Evolutionary conservation across 2,797 vertebrate species (phyloP).

Genomic region (Helarctos malayanus): DNA sequence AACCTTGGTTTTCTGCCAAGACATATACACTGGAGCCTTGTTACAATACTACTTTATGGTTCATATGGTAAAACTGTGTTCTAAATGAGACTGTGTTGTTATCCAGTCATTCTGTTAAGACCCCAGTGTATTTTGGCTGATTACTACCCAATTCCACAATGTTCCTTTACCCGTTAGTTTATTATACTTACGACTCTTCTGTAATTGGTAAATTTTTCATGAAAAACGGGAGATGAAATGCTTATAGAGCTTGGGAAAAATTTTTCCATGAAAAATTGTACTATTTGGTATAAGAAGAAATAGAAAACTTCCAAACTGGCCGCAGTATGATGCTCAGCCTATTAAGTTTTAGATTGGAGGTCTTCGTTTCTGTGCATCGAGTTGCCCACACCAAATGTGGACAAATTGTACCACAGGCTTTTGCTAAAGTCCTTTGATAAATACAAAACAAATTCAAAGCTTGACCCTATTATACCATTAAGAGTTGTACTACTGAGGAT

Average conservation of each 20-base stretch:
- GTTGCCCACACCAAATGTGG: neutral
- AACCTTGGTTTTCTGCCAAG: conserved; percentile 55
- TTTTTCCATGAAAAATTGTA: neutral
- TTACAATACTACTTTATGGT: neutral
- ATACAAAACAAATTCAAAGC: conserved; percentile 8
- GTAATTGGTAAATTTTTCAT: conserved; percentile 24
- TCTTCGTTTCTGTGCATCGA: neutral
- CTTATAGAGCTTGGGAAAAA: neutral
- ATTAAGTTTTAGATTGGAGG: neutral
- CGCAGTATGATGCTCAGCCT: neutral
- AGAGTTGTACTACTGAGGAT: conserved; percentile 4
- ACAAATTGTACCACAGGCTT: neutral
- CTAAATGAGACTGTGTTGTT: conserved; percentile 33
- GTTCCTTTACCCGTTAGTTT: neutral
- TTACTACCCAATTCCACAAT: conserved; percentile 1
- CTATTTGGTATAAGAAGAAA: conserved; percentile 3
- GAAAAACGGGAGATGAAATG: conserved; percentile 27
- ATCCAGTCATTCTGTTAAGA: conserved; percentile 27
- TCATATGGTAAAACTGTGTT: neutral
- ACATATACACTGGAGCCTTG: conserved; percentile 43
- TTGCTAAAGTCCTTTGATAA: neutral
- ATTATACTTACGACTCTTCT: neutral
- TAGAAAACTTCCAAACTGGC: conserved; percentile 30
- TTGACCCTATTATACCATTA: neutral
- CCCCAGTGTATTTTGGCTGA: conserved; percentile 58